These are phyloP conservation scores for Perognathus longimembris DNA, from an alignment of 2,113 vertebrate species.

Conservation along the genomic window DNA sequence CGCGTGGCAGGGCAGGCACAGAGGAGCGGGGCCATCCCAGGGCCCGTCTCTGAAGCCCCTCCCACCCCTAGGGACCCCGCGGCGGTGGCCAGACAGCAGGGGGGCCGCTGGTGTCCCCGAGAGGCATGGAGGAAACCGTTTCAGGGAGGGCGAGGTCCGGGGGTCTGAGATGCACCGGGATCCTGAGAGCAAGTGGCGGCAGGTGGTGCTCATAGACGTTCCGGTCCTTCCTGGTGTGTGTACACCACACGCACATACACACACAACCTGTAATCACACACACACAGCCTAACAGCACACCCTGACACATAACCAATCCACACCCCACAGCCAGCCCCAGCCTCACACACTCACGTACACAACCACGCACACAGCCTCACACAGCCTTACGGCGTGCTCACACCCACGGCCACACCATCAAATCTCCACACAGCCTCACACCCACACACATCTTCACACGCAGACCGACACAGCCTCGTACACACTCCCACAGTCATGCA, in stretches of 20 bases:
- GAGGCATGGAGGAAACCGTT: accelerated
- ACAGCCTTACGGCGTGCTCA: not conserved
- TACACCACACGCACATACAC: not conserved
- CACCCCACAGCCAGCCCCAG: too few species aligned
- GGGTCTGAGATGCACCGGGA: not conserved
- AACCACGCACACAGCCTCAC: not conserved
- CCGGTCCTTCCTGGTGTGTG: not conserved
- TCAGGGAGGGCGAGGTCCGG: not conserved
- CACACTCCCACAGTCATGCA: not conserved
- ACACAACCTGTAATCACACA: not conserved
- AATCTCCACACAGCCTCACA: not conserved
- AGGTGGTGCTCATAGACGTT: accelerated
- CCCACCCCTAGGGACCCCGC: accelerated
- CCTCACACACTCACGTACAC: too few species aligned
- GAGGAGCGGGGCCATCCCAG: not conserved
- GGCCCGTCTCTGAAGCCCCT: not conserved
- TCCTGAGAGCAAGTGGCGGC: accelerated
- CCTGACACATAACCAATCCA: too few species aligned
- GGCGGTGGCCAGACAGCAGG: not conserved
- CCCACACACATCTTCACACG: not conserved
- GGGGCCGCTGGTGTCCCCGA: accelerated
- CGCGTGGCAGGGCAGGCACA: not conserved
- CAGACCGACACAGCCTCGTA: not conserved
- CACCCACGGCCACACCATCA: too few species aligned
- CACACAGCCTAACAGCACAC: too few species aligned